These are phyloP conservation scores for Asarcornis scutulata DNA, from an alignment of 2,113 vertebrate species.

Conservation along the genomic window DNA sequence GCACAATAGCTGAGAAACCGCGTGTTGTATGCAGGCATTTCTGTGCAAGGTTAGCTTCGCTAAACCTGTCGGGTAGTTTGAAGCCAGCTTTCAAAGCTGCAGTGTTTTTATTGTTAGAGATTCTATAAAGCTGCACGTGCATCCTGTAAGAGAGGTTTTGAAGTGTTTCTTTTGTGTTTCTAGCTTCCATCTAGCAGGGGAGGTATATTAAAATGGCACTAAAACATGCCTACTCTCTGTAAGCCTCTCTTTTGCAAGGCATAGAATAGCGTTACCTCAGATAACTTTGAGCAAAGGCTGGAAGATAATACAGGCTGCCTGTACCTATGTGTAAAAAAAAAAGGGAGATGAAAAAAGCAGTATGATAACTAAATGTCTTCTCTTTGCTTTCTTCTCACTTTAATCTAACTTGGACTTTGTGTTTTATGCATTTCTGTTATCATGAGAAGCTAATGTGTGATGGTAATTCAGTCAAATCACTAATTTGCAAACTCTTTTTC, in stretches of 20 bases:
- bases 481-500: not conserved
- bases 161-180: not conserved
- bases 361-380: not conserved
- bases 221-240: not conserved
- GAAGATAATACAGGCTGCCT: not conserved
- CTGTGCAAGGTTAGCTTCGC: not conserved
- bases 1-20: not conserved
- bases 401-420: not conserved
- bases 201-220: not conserved
- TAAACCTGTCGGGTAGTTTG: not conserved
- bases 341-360: not conserved
- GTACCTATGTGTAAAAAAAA: not conserved
- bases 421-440: fast-evolving
- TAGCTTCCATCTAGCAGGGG: not conserved
- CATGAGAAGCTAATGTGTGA: fast-evolving
- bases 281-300: not conserved
- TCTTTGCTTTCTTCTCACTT: fast-evolving
- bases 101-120: not conserved
- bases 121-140: not conserved
- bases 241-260: not conserved
- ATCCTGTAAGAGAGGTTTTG: not conserved
- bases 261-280: not conserved
- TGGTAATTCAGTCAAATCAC: not conserved
- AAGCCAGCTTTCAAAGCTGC: not conserved
- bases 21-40: fast-evolving